Percentiles rank a stretch among this genome's conserved stretches.
phyloP scores from a whole-genome alignment of 2,888 invertebrate species.

The Tromatobia lineatoria region DNA sequence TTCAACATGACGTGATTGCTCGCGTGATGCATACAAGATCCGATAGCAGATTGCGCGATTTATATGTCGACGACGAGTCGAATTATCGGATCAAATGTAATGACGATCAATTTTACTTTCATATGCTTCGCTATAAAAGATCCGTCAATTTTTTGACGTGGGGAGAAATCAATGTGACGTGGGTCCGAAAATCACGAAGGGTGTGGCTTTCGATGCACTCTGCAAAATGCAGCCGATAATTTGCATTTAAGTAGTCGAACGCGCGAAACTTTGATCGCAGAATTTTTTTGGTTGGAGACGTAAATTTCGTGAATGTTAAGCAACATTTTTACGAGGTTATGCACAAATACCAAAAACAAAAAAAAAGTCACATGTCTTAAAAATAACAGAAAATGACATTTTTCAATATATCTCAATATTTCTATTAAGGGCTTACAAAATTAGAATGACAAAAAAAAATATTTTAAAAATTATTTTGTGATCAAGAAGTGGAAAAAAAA shows the following conservation, averaged over 20 bases:
- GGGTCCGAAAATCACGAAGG: slow-evolving; percentile 27
- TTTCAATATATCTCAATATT: no score
- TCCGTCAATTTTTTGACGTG: slow-evolving; percentile 23
- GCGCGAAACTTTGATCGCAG: slow-evolving; percentile 17
- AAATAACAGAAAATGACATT: no score
- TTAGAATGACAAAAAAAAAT: no score
- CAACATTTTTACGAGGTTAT: background rate
- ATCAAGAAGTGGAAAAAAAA: no score
- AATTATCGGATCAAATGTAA: slow-evolving; percentile 63
- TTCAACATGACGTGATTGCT: slow-evolving; percentile 11
- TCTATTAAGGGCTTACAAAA: no score
- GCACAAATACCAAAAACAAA: background rate
- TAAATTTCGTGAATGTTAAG: background rate
- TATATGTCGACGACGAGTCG: slow-evolving; percentile 22
- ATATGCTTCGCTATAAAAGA: slow-evolving; percentile 18
- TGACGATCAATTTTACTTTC: slow-evolving; percentile 47
- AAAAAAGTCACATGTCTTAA: no score
- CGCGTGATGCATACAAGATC: slow-evolving; percentile 52
- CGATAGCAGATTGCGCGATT: slow-evolving; percentile 48
- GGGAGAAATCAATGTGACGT: slow-evolving; percentile 35
- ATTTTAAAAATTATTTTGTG: no score
- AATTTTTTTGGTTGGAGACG: background rate
- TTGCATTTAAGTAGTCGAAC: slow-evolving; percentile 36
- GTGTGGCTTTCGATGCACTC: slow-evolving; percentile 27
- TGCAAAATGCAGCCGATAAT: slow-evolving; percentile 27